Percentiles rank a stretch among this genome's conserved stretches.
These are phyloP conservation scores for Rhingia rostrata DNA, from an alignment of 2,888 invertebrate genomes.

Conservation along the genomic window DNA sequence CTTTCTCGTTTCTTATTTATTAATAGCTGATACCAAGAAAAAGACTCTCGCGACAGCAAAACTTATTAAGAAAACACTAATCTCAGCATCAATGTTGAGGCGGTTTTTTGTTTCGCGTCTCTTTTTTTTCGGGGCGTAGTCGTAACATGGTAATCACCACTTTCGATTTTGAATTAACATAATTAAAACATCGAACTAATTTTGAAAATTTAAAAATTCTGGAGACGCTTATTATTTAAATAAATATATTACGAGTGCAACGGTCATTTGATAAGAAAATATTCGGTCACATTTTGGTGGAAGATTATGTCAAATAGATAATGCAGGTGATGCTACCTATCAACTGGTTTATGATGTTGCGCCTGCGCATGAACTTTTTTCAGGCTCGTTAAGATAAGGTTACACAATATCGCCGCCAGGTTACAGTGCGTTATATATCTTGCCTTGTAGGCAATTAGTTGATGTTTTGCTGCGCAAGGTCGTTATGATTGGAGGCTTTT, in stretches of 20 bases:
- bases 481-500: neutral
- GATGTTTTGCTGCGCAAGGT: conserved; percentile 29
- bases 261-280: conserved; percentile 2
- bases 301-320: conserved; percentile 22
- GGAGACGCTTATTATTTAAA: neutral
- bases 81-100: conserved; percentile 16
- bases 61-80: conserved; percentile 4
- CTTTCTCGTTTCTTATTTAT: conserved; percentile 31
- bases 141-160: conserved; percentile 34
- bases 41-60: neutral
- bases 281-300: conserved; percentile 6
- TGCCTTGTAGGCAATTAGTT: conserved; percentile 13
- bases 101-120: neutral
- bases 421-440: neutral
- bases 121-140: neutral
- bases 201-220: neutral
- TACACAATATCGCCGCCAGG: neutral
- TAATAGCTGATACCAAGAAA: neutral
- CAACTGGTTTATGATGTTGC: conserved; percentile 11
- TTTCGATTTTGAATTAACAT: conserved; percentile 44
- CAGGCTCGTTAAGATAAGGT: conserved; percentile 1
- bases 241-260: neutral
- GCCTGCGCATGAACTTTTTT: conserved; percentile 14
- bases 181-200: neutral
- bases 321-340: neutral